Evolutionary conservation across 1,140 invertebrate species (phyloP).

Genomic region (Pomacea maculata): DNA sequence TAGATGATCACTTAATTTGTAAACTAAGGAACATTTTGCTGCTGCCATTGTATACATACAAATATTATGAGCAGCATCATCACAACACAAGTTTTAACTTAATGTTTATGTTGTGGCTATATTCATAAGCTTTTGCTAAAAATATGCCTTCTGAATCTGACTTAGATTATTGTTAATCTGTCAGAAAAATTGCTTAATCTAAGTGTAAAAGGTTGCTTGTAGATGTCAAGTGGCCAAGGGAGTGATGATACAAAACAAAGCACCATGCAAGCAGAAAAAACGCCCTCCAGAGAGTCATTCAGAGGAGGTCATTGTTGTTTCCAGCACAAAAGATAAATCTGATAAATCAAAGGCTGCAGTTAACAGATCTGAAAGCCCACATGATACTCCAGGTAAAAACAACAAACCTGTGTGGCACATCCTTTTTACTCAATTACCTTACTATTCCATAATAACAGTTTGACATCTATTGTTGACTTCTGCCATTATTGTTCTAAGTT

Average conservation of each 20-base stretch:
- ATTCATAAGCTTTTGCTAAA: not conserved
- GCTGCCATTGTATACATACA: too few species aligned
- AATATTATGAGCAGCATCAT: too few species aligned
- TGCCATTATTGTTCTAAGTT: too few species aligned
- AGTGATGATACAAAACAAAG: conserved; percentile 34
- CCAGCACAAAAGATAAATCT: conserved; percentile 16
- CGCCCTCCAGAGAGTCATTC: conserved; percentile 25
- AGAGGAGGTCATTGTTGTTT: conserved; percentile 47
- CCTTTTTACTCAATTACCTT: too few species aligned
- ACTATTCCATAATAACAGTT: too few species aligned
- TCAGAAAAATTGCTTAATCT: not conserved
- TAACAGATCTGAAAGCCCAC: not conserved
- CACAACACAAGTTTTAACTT: not conserved
- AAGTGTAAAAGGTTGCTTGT: not conserved
- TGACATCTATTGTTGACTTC: too few species aligned
- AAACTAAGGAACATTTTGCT: not conserved
- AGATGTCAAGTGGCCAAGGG: conserved; percentile 47
- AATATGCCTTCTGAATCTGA: not conserved
- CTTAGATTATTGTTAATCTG: not conserved
- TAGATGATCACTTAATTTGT: not conserved
- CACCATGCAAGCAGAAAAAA: conserved; percentile 40
- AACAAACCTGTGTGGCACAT: too few species aligned
- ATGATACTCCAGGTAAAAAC: too few species aligned
- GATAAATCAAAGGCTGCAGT: not conserved
- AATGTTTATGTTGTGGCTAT: not conserved